These are phyloP conservation scores for Daktulosphaira vitifoliae DNA, from an alignment of 1,140 invertebrate genomes.

Conservation along the genomic window DNA sequence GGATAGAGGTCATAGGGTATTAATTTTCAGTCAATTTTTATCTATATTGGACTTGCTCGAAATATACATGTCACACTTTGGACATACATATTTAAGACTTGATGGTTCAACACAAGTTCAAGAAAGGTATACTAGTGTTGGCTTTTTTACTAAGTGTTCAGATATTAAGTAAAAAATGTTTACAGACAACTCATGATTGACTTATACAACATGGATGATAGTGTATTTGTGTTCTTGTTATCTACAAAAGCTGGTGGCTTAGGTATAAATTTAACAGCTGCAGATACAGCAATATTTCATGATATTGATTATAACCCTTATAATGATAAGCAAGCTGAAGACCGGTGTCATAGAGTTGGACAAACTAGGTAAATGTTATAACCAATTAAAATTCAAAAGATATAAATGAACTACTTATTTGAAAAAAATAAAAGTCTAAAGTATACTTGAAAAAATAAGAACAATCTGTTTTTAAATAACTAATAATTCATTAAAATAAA, in stretches of 20 bases:
- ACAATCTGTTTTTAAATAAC: too few species aligned
- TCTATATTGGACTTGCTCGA: slow-evolving; percentile 85
- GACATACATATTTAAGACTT: slow-evolving; percentile 65
- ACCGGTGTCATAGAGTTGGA: slow-evolving; percentile 90
- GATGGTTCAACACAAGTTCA: slow-evolving; percentile 77
- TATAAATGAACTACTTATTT: neutral
- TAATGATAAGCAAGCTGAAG: slow-evolving; percentile 96
- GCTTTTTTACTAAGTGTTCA: neutral
- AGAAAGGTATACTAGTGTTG: slow-evolving; percentile 49
- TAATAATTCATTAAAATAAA: too few species aligned
- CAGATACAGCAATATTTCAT: slow-evolving; percentile 90
- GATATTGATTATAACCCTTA: slow-evolving; percentile 96
- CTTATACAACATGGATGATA: slow-evolving; percentile 60
- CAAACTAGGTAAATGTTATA: slow-evolving; percentile 61
- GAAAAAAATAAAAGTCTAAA: too few species aligned
- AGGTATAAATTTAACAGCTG: slow-evolving; percentile 86
- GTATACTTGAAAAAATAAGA: too few species aligned
- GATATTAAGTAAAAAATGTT: too few species aligned
- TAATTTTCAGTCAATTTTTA: slow-evolving; percentile 92
- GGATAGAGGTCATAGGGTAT: slow-evolving; percentile 62
- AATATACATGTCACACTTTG: slow-evolving; percentile 65
- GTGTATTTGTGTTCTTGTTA: slow-evolving; percentile 72
- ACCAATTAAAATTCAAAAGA: neutral
- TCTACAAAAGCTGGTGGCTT: slow-evolving; percentile 78
- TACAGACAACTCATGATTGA: slow-evolving; percentile 69